Evolutionary conservation across 1,140 invertebrate species (phyloP).

Genomic region (Zophobas atratus): DNA sequence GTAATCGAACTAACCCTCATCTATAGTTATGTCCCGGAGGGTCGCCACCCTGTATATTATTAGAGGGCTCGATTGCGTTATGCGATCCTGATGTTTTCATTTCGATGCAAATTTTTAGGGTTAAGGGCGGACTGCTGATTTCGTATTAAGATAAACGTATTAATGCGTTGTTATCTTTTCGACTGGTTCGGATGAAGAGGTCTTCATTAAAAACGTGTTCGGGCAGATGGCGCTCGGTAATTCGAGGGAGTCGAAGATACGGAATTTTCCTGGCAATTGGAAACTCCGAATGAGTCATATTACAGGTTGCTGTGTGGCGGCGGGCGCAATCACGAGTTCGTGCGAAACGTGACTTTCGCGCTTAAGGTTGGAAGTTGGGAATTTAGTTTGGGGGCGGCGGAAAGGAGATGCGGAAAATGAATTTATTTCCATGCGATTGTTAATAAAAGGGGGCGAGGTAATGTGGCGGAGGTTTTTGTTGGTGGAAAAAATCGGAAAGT

Average conservation of each 20-base stretch:
- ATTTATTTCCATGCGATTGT: constrained; percentile 16
- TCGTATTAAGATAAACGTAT: constrained; percentile 52
- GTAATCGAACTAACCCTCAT: constrained; percentile 49
- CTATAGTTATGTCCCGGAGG: constrained; percentile 48
- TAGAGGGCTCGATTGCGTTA: constrained; percentile 8
- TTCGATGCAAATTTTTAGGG: constrained; percentile 56
- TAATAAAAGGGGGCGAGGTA: neutral
- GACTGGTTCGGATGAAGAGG: constrained; percentile 6
- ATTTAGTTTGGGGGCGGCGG: neutral
- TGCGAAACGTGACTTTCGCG: constrained; percentile 42
- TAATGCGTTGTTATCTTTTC: constrained; percentile 50
- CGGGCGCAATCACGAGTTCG: constrained; percentile 41
- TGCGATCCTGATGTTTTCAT: constrained; percentile 49
- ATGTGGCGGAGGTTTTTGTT: too few species aligned
- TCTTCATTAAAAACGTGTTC: constrained; percentile 22
- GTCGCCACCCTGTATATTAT: constrained; percentile 42
- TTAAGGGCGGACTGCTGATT: constrained; percentile 45
- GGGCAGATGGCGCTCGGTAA: neutral
- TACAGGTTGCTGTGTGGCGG: constrained; percentile 24
- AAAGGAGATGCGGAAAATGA: constrained; percentile 6
- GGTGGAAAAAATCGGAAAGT: too few species aligned
- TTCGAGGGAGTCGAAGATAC: neutral
- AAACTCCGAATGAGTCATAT: constrained; percentile 38
- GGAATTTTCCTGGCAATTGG: constrained; percentile 19
- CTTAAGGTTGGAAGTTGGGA: constrained; percentile 16